Evolutionary conservation across 2,888 invertebrate species (phyloP).

Genomic region (Nebria brevicollis): DNA sequence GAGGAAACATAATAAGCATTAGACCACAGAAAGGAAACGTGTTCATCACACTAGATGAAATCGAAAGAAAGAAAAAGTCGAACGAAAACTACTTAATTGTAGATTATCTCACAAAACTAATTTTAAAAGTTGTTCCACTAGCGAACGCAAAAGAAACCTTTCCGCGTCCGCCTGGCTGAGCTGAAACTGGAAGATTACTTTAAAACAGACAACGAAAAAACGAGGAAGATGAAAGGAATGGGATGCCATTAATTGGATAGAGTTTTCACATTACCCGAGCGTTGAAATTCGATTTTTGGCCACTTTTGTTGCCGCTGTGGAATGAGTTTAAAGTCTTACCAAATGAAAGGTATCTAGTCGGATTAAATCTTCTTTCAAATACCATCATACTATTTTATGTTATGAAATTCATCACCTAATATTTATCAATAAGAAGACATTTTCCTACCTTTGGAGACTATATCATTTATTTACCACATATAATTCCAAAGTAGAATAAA

Average conservation of each 20-base stretch:
- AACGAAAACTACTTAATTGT: slow-evolving; percentile 29
- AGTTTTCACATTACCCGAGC: background rate
- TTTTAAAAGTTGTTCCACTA: slow-evolving; percentile 16
- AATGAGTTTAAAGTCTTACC: background rate
- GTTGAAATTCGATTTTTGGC: slow-evolving; percentile 1
- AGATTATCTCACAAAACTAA: slow-evolving; percentile 34
- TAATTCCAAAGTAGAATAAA: too few relatives aligned
- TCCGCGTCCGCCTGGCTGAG: slow-evolving; percentile 7
- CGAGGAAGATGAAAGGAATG: slow-evolving; percentile 5
- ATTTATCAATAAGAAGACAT: too few relatives aligned
- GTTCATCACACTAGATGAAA: background rate
- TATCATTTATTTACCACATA: too few relatives aligned
- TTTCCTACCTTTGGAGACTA: too few relatives aligned
- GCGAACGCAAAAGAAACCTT: slow-evolving; percentile 7
- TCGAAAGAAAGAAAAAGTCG: background rate
- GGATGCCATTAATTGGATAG: background rate
- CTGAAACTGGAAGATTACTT: slow-evolving; percentile 16
- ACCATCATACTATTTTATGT: background rate
- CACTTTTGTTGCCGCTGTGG: background rate
- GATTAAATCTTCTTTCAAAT: background rate
- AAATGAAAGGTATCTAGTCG: background rate
- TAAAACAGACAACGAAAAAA: slow-evolving; percentile 16
- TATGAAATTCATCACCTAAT: too few relatives aligned
- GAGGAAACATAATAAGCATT: background rate
- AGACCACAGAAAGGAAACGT: background rate